Evolutionary conservation across 2,797 vertebrate species (phyloP).

Genomic region (Scyliorhinus canicula): DNA sequence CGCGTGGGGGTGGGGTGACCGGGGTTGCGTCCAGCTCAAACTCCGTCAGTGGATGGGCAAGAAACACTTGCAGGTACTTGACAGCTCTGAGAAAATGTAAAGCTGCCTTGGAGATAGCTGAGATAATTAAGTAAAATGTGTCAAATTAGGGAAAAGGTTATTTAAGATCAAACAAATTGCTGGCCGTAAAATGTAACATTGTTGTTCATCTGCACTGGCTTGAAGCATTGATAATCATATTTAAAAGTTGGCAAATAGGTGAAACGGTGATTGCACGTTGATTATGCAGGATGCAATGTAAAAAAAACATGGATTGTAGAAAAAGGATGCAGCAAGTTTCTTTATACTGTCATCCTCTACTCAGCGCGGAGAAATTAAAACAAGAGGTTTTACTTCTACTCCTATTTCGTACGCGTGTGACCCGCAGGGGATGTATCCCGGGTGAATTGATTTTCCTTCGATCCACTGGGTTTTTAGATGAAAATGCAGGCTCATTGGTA

Average conservation of each 20-base stretch:
- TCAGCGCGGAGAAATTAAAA: not conserved
- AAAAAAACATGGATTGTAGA: not conserved
- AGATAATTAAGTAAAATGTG: not conserved
- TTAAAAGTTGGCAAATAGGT: not conserved
- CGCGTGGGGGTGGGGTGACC: too few relatives aligned
- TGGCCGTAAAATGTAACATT: not conserved
- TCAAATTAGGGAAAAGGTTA: not conserved
- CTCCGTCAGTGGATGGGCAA: not conserved
- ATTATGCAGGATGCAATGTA: not conserved
- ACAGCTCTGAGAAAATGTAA: not conserved
- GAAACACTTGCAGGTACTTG: not conserved
- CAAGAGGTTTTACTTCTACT: not conserved
- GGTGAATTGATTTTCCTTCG: constrained; percentile 6
- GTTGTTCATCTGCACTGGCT: not conserved
- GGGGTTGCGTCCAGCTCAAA: not conserved
- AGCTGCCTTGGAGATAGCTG: not conserved
- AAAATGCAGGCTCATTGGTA: not conserved
- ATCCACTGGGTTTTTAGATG: not conserved
- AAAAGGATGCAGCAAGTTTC: not conserved
- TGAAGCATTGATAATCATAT: not conserved
- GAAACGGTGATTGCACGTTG: not conserved
- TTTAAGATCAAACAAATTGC: not conserved
- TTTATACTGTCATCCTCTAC: not conserved
- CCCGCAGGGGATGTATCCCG: not conserved
- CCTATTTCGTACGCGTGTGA: too few relatives aligned